Percentiles rank a stretch among this genome's conserved stretches.
phyloP scores from a whole-genome alignment of 2,888 invertebrate species.

The Eristalis intricaria region DNA sequence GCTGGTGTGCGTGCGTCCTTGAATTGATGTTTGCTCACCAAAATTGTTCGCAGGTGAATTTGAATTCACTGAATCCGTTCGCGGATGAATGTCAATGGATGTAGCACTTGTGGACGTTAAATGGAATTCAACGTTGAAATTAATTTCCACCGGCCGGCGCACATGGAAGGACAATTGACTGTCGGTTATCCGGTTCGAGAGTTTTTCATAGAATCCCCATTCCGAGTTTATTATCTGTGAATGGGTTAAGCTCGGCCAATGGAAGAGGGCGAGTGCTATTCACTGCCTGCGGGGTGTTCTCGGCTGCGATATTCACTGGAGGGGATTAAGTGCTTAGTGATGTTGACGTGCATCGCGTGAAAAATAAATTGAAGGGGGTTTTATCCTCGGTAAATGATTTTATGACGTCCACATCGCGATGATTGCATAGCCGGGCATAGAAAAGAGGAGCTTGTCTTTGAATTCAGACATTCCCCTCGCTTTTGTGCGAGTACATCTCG shows the following conservation, averaged over 20 bases:
- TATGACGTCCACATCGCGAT: not conserved
- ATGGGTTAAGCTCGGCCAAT: not conserved
- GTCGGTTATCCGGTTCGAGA: not conserved
- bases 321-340: not conserved
- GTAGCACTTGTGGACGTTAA: not conserved
- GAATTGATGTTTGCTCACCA: constrained; percentile 52
- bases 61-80: not conserved
- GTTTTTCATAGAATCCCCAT: not conserved
- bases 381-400: not conserved
- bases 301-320: not conserved
- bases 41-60: constrained; percentile 9
- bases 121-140: not conserved
- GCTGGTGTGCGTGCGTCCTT: constrained; percentile 5
- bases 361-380: not conserved
- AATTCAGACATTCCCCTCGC: not conserved
- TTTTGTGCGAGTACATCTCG: no score
- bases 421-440: not conserved
- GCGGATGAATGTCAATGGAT: not conserved
- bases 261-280: not conserved
- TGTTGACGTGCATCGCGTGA: not conserved
- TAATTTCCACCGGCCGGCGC: not conserved
- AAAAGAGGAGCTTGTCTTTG: not conserved
- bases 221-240: not conserved
- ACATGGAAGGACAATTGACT: not conserved
- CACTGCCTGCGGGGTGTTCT: not conserved